Evolutionary conservation across 2,113 vertebrate genomes (phyloP), one percentile per base, ranked within the genome.

Genomic region (Semnornis frantzii): DNA sequence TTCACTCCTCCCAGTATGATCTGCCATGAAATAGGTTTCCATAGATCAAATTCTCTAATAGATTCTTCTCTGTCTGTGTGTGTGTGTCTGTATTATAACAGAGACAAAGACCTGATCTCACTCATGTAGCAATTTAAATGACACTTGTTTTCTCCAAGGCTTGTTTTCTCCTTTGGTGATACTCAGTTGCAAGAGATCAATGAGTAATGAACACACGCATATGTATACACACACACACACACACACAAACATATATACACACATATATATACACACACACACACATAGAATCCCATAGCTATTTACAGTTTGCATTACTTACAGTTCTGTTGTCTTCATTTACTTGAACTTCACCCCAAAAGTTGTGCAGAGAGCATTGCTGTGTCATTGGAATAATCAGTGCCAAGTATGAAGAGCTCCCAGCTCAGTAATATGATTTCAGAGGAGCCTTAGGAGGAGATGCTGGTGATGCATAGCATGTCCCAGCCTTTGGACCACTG

Each of bases 111-210:
- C 66, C 87, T 75, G 33, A 15, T 87, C 34, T 81, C n/a, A 69
- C 14, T 89, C 1, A 0, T 50, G 27, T 33, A 75, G 58, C 72
- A 12, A 42, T 86, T 88, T 90, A 77, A 86, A 84, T 3, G 4
- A 90, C 37, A 64, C 58, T 88, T 87, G 13, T 85, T 95, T 83
- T 68, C 79, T 91, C 69, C 44, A 81, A 81, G 37, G 31, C 73
- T 81, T 37, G 37, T 37, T 37, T 37, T 37, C 87, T 69, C 4
- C 39, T 79, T 89, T 95, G 85, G 85, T 69, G 89, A 92, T 92
- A 88, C 21, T 71, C 16, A 85, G 6, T 81, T 91, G 91, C 52
- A 85, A 92, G 52, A 65, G 54, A 91, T 95, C 79, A 87, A 1
- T 83, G 64, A 46, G 15, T 46, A 18, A 46, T n/a, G n/a, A n/a